Base-by-base conservation (phyloP, 2,888 invertebrate genomes). In the Mactromeris polynyma region DNA sequence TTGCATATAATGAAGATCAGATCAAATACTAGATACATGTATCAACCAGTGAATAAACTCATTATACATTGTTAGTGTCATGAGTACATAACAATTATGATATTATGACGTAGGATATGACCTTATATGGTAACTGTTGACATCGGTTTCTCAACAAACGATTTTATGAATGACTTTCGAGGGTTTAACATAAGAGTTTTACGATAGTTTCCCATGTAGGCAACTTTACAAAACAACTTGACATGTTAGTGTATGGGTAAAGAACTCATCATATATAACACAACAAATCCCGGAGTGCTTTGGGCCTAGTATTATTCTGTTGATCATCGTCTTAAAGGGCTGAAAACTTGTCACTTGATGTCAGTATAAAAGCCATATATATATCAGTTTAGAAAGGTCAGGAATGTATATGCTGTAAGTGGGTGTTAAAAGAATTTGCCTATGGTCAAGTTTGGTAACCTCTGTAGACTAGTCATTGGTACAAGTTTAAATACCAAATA, bases 151-250 rank as follows among this genome's bases (percentile, higher is more conserved):
- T n/a, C 14, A 73, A 36, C 33, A 33, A 73, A 73, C 17, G 36
- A 33, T 73, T 73, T 73, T 33, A 36, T 73, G 73, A 73, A 73
- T 73, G 73, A 73, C 73, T 73, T 73, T 73, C 7, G 19, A 73
- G 73, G 19, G 73, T 73, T 19, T 17, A 36, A 33, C n/a, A 9
- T 64, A 26, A 64, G 58, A n/a, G 58, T 26, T 26, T 26, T 26
- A 64, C 26, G 6, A 64, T 64, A 64, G 11, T 26, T 64, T 64
- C 58, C 26, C 0, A 2, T 26, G 26, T 58, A 26, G n/a, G 58
- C 26, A 26, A 21, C 58, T 26, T 26, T 26, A 64, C 58, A 2
- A 17, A 11, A 64, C 9, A n/a, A 64, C 26, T 64, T 64, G 58
- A 64, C 46, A 46, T 7, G 11, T 64, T 64, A 26, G 9, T 64